Conservation (phyloP, 2,888 invertebrate genomes). For the Cerastis rubricosa region DNA sequence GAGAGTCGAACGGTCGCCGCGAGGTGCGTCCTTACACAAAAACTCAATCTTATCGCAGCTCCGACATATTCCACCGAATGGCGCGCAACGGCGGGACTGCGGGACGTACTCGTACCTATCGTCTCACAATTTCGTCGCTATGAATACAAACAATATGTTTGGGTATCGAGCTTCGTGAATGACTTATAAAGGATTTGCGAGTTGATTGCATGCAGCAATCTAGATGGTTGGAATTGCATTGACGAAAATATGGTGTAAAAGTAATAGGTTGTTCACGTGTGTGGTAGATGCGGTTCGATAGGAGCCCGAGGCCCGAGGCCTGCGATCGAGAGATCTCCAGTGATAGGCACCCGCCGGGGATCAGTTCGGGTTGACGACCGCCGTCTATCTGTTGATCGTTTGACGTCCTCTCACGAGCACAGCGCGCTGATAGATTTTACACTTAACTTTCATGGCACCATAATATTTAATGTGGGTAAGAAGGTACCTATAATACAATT, state of each 20-base stretch:
- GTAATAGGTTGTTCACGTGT: slow-evolving; percentile 60
- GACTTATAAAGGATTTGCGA: slow-evolving; percentile 60
- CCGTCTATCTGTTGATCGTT: slow-evolving; percentile 69
- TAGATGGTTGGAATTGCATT: slow-evolving; percentile 59
- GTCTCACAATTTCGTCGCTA: slow-evolving; percentile 46
- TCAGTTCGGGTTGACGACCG: slow-evolving; percentile 73
- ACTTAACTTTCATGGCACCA: slow-evolving; percentile 57
- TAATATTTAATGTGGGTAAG: slow-evolving; percentile 49
- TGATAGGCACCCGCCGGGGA: slow-evolving; percentile 70
- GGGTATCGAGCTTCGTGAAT: slow-evolving; percentile 55
- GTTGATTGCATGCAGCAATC: slow-evolving; percentile 62
- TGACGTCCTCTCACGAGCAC: slow-evolving; percentile 41
- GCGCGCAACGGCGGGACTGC: slow-evolving; percentile 7
- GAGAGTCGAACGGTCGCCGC: slow-evolving; percentile 74
- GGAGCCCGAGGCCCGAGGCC: slow-evolving; percentile 38
- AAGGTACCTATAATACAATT: slow-evolving; percentile 2
- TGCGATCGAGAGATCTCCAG: slow-evolving; percentile 57
- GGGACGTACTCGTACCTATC: slow-evolving; percentile 25
- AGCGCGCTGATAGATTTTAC: slow-evolving; percentile 54
- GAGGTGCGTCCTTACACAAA: slow-evolving; percentile 77
- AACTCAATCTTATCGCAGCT: slow-evolving; percentile 78
- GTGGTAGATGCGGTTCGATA: slow-evolving; percentile 38
- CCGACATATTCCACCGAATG: slow-evolving; percentile 45
- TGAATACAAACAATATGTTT: slow-evolving; percentile 66
- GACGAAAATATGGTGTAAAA: slow-evolving; percentile 47